These are phyloP conservation scores for Argyra leucocephala DNA, from an alignment of 2,888 invertebrate genomes.

Conservation along the genomic window DNA sequence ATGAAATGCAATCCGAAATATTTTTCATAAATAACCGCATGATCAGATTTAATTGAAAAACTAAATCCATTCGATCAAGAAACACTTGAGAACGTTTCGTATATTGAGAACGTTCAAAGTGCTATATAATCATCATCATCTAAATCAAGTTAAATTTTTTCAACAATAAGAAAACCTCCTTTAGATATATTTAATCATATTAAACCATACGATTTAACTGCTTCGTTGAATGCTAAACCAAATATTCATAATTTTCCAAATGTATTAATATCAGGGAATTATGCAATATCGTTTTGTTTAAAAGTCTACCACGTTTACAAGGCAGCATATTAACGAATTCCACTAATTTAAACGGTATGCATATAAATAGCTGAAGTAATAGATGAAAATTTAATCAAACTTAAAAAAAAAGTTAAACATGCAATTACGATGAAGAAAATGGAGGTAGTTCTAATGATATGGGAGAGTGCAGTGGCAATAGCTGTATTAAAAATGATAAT, in stretches of 20 bases:
- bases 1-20: slow-evolving; percentile 90
- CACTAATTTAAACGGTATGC: slow-evolving; percentile 19
- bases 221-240: slow-evolving; percentile 40
- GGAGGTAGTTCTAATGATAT: slow-evolving; percentile 10
- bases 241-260: slow-evolving; percentile 43
- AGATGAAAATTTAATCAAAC: background rate
- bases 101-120: slow-evolving; percentile 48
- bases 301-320: slow-evolving; percentile 64
- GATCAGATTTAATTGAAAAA: slow-evolving; percentile 51
- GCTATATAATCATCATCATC: slow-evolving; percentile 19
- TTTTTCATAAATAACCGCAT: slow-evolving; percentile 93
- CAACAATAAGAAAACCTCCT: slow-evolving; percentile 32
- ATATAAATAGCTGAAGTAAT: background rate
- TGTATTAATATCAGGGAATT: slow-evolving; percentile 40
- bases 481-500: background rate
- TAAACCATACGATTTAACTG: slow-evolving; percentile 36
- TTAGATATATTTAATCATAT: slow-evolving; percentile 43
- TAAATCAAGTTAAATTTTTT: slow-evolving; percentile 9
- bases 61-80: slow-evolving; percentile 33
- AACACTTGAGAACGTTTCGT: slow-evolving; percentile 42
- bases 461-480: background rate
- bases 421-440: slow-evolving; percentile 51
- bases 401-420: slow-evolving; percentile 65
- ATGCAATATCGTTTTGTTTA: slow-evolving; percentile 46
- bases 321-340: slow-evolving; percentile 47